These are phyloP conservation scores for Bicyclus anynana DNA, from an alignment of 1,140 invertebrate species.

Conservation along the genomic window DNA sequence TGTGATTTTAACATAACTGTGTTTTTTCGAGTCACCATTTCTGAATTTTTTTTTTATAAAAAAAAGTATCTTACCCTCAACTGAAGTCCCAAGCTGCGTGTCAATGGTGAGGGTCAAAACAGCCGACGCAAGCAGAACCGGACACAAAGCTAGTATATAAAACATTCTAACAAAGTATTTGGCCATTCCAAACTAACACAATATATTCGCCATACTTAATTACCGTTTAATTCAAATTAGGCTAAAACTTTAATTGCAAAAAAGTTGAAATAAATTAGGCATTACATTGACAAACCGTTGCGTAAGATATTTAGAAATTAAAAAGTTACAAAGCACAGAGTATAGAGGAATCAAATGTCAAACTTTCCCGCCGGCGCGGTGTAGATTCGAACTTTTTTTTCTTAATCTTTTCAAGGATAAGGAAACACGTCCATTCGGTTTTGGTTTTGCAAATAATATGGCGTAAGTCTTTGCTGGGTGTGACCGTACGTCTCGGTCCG, in stretches of 20 bases:
- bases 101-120: constrained; percentile 65
- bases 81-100: constrained; percentile 61
- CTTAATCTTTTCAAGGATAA: constrained; percentile 38
- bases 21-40: no score
- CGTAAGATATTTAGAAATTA: constrained; percentile 9
- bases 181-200: constrained; percentile 13
- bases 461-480: constrained; percentile 57
- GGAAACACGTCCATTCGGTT: constrained; percentile 53
- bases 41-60: no score
- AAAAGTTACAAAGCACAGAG: neutral
- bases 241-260: neutral
- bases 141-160: constrained; percentile 53
- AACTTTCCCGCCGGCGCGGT: constrained; percentile 33
- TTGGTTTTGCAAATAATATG: constrained; percentile 63
- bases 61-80: constrained; percentile 52
- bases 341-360: constrained; percentile 25
- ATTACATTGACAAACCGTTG: neutral
- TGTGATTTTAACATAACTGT: no score
- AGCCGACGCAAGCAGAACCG: constrained; percentile 53
- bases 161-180: constrained; percentile 51
- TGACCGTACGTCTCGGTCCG: constrained; percentile 53
- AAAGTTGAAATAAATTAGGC: neutral
- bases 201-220: constrained; percentile 3
- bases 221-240: constrained; percentile 13
- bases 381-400: constrained; percentile 36